Base-by-base conservation (phyloP, 2,888 invertebrate species). In the Philonicus albiceps region DNA sequence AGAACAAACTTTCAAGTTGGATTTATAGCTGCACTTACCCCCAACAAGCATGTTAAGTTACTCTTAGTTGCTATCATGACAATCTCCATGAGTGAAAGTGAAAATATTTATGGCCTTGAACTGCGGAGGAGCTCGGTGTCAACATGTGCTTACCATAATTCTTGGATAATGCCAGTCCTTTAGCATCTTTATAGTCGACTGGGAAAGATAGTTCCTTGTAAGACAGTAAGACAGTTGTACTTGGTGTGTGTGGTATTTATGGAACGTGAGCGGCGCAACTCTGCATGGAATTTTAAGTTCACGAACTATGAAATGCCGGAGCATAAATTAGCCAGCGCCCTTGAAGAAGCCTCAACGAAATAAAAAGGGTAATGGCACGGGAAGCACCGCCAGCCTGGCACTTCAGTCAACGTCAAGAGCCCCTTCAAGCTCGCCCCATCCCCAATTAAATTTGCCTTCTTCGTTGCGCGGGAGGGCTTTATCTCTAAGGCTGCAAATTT, bases 91-190 rank as follows among this genome's bases (percentile, higher is more conserved):
- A 83, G 84, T 84, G 84, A 84, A 84, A 84, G 84, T 84, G 84
- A 84, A 84, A 84, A 84, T 84, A 84, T 84, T 84, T 84, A 84
- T 84, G 73, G 84, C 84, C 84, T 84, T 84, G 84, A 84, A 84
- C 84, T 84, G 73, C 16, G 43, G 73, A 84, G 84, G 73, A 84
- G 40, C 84, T 84, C 49, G 73, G 73, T 84, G 84, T 84, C 84
- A 84, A 84, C 84, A 84, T 84, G 84, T 84, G 84, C 84, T 84
- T 84, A 84, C 84, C 84, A 84, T 84, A 84, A 84, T 84, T 84
- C 84, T 84, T 73, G 72, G 84, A 73, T 84, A 84, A 84, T 84
- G 73, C 84, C 43, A 84, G 73, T 84, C 73, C 73, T 84, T 84
- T 73, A 84, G 84, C 84, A 84, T 84, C 84, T 73, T 84, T 84